A percentile compares a stretch with the other conserved stretches of the same genome.
These are phyloP conservation scores for Erythrocercus mccallii DNA, from an alignment of 2,113 vertebrate genomes.

Conservation along the genomic window DNA sequence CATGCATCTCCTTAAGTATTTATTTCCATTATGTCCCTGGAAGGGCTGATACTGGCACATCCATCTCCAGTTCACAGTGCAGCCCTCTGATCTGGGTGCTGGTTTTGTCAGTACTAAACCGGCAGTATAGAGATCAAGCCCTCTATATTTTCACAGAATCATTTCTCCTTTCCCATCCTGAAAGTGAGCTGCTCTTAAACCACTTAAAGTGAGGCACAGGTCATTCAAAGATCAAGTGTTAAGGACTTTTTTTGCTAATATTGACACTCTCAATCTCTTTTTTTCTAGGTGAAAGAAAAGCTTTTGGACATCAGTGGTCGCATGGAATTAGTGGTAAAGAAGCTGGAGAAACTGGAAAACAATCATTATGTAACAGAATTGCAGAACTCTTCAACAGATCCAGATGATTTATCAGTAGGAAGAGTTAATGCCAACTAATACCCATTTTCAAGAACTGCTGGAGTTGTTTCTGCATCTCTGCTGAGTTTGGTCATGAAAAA, in stretches of 20 bases:
- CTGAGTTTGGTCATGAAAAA: not conserved
- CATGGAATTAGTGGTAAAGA: conserved; percentile 7
- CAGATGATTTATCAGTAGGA: not conserved
- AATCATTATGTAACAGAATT: not conserved
- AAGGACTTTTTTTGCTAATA: not conserved
- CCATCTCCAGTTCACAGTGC: not conserved
- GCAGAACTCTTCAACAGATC: not conserved
- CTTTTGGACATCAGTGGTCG: conserved; percentile 13
- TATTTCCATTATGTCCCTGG: not conserved
- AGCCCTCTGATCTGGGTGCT: not conserved
- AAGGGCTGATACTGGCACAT: not conserved
- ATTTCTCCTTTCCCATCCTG: not conserved
- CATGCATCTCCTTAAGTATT: not conserved
- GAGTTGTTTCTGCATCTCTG: not conserved
- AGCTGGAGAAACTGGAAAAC: conserved; percentile 4
- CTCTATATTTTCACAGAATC: not conserved
- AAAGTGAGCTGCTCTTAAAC: not conserved
- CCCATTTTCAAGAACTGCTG: not conserved
- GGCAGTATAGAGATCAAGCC: not conserved
- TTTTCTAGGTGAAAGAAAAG: conserved; percentile 66
- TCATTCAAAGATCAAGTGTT: not conserved
- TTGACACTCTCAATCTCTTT: not conserved
- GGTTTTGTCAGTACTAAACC: not conserved
- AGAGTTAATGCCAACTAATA: not conserved
- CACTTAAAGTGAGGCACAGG: not conserved